A percentile compares a stretch with the other conserved stretches of the same genome.
These are phyloP conservation scores for Pachyrhynchus sulphureomaculatus DNA, from an alignment of 1,140 invertebrate species.

Conservation along the genomic window DNA sequence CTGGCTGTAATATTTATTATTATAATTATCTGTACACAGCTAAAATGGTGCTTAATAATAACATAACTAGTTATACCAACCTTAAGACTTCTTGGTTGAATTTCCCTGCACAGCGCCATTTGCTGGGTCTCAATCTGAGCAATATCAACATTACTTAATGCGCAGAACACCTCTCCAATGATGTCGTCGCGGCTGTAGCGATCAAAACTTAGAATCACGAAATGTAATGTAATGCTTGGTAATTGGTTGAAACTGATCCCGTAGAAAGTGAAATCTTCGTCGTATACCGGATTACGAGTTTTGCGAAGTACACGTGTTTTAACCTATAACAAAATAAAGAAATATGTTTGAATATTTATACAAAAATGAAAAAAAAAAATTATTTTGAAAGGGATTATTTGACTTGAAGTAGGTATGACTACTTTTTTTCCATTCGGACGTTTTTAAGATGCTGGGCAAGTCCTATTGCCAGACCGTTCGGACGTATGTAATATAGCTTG, in stretches of 20 bases:
- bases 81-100: constrained; percentile 83
- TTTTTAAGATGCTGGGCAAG: too few species aligned
- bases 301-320: constrained; percentile 93
- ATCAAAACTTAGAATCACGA: constrained; percentile 95
- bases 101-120: constrained; percentile 75
- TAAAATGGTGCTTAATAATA: too few species aligned
- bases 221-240: constrained; percentile 85
- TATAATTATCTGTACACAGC: too few species aligned
- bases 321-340: constrained; percentile 45
- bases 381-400: too few species aligned
- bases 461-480: too few species aligned
- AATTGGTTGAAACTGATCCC: constrained; percentile 84
- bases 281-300: constrained; percentile 89
- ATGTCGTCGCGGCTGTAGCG: constrained; percentile 95
- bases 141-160: constrained; percentile 76
- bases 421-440: too few species aligned
- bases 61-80: constrained; percentile 57
- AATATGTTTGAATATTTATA: neutral
- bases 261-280: constrained; percentile 97
- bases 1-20: too few species aligned
- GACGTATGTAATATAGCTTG: too few species aligned
- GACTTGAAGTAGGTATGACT: too few species aligned
- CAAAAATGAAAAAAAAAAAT: too few species aligned
- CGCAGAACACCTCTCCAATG: constrained; percentile 94
- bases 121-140: constrained; percentile 77